A percentile compares a stretch with the other conserved stretches of the same genome.
These are phyloP conservation scores for Arenaria interpres DNA, from an alignment of 2,113 vertebrate species.

Conservation along the genomic window DNA sequence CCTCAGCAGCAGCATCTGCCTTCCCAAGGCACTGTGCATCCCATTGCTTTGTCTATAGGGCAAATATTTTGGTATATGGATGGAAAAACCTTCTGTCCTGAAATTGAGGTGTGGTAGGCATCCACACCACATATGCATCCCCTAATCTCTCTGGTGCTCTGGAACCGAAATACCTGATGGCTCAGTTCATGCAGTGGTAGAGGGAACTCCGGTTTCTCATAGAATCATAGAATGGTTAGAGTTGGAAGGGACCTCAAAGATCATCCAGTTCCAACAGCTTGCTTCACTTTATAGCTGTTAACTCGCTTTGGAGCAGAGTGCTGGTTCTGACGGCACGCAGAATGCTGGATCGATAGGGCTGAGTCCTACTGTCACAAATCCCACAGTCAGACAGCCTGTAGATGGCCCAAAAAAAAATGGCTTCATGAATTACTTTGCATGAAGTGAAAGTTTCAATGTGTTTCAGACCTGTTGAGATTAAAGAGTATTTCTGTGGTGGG, in stretches of 20 bases:
- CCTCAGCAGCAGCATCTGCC: not conserved
- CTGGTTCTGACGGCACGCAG: not conserved
- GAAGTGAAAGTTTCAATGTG: not conserved
- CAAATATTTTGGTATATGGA: not conserved
- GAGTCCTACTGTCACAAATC: not conserved
- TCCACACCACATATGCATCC: not conserved
- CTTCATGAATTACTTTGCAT: not conserved
- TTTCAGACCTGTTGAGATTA: not conserved
- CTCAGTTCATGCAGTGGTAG: not conserved
- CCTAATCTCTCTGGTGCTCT: fast-evolving
- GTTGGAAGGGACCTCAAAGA: too few relatives aligned
- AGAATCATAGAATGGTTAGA: too few relatives aligned
- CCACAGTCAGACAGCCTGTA: fast-evolving
- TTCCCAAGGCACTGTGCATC: not conserved
- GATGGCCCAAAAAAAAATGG: not conserved
- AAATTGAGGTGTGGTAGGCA: fast-evolving
- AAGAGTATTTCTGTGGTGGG: not conserved
- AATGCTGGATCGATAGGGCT: not conserved
- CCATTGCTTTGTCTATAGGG: not conserved
- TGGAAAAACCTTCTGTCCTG: not conserved
- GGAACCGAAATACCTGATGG: not conserved
- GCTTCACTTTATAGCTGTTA: not conserved
- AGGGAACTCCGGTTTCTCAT: not conserved
- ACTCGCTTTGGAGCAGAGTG: not conserved
- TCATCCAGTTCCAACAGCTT: too few relatives aligned